These are phyloP conservation scores for Amiota mariae DNA, from an alignment of 2,888 invertebrate genomes.

Conservation along the genomic window DNA sequence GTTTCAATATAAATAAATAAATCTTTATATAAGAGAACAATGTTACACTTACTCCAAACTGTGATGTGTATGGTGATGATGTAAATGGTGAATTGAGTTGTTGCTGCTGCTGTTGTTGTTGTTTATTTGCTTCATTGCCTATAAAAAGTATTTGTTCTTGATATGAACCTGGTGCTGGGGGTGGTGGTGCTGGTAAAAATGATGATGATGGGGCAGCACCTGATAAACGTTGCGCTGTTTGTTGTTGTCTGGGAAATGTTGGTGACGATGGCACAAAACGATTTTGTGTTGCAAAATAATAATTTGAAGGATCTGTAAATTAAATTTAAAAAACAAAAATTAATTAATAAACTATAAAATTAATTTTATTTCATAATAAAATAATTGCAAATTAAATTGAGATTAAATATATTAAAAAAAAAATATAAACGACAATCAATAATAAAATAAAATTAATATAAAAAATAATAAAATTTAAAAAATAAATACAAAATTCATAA, in stretches of 20 bases:
- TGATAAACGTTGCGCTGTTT: conserved; percentile 25
- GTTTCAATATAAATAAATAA: not conserved
- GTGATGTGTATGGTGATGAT: conserved; percentile 49
- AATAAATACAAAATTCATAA: not conserved
- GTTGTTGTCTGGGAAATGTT: conserved; percentile 61
- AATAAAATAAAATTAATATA: conserved; percentile 13
- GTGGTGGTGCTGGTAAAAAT: conserved; percentile 40
- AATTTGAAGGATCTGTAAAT: conserved; percentile 69
- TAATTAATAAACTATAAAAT: conserved; percentile 24
- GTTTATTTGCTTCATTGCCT: conserved; percentile 60
- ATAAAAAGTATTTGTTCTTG: conserved; percentile 71
- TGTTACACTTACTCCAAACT: conserved; percentile 54
- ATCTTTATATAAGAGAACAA: no score
- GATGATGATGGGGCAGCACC: conserved; percentile 21
- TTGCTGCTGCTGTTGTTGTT: conserved; percentile 37
- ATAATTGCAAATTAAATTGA: conserved; percentile 40
- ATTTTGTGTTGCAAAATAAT: conserved; percentile 70
- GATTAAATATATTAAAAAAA: no score
- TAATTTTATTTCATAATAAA: conserved; percentile 4
- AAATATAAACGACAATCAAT: no score
- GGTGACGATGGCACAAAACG: conserved; percentile 72
- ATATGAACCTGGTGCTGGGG: conserved; percentile 66
- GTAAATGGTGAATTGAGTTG: conserved; percentile 58
- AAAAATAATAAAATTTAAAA: not conserved
- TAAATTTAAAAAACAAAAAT: conserved; percentile 38